Conservation (phyloP, 2,797 vertebrate genomes). For the Prionace glauca region DNA sequence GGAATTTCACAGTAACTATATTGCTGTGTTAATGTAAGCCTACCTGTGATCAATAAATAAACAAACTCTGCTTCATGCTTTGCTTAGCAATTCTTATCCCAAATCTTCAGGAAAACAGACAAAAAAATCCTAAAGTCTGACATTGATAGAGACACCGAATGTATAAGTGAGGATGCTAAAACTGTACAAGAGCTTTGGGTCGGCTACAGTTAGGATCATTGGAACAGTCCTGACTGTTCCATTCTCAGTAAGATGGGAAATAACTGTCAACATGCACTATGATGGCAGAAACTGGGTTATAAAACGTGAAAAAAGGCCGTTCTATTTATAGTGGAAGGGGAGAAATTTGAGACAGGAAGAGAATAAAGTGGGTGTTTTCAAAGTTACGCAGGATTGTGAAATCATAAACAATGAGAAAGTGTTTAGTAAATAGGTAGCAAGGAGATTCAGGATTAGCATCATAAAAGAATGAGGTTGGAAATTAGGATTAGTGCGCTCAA, state of each 20-base stretch:
- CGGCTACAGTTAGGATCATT: background rate
- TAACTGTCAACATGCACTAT: background rate
- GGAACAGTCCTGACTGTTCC: background rate
- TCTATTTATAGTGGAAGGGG: background rate
- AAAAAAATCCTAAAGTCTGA: too few relatives aligned
- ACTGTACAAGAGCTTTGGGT: background rate
- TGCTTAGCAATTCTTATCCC: background rate
- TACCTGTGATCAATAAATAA: too few relatives aligned
- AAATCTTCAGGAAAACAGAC: background rate
- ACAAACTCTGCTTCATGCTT: background rate
- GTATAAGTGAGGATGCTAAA: background rate
- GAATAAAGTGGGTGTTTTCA: background rate
- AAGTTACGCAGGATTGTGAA: background rate
- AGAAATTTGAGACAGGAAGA: background rate
- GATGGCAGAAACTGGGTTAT: background rate
- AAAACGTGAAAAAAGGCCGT: background rate
- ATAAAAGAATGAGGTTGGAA: background rate
- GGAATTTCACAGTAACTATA: too few relatives aligned
- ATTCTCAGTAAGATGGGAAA: background rate
- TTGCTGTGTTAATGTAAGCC: too few relatives aligned
- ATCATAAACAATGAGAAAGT: background rate
- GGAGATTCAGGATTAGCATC: background rate
- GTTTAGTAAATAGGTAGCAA: background rate
- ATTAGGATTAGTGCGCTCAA: background rate
- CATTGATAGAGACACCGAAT: background rate